These are phyloP conservation scores for Mormyrus proboscirostris DNA, from an alignment of 2,797 vertebrate species.

Conservation along the genomic window DNA sequence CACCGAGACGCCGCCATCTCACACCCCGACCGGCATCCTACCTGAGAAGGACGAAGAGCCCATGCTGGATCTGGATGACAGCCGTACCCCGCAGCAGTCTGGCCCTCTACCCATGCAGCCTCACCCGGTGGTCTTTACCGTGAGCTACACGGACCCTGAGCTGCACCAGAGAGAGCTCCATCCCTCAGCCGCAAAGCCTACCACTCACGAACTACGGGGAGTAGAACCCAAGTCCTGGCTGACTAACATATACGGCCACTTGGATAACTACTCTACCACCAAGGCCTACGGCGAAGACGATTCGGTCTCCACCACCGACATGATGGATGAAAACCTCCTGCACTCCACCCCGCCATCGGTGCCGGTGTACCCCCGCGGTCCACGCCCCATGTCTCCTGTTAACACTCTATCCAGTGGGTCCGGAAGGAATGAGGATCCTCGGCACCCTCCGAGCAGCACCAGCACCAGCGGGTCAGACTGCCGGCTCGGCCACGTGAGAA, in stretches of 20 bases:
- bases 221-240: constrained; percentile 60
- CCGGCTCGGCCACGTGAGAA: constrained; percentile 69
- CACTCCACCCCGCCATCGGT: constrained; percentile 33
- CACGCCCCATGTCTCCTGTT: constrained; percentile 38
- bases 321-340: constrained; percentile 64
- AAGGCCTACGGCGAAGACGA: constrained; percentile 61
- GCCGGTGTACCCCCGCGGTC: constrained; percentile 21
- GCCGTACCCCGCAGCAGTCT: constrained; percentile 28
- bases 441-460: constrained; percentile 17
- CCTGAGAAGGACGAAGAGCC: constrained; percentile 46
- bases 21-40: constrained; percentile 35
- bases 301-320: constrained; percentile 59
- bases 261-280: constrained; percentile 72
- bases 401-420: constrained; percentile 31
- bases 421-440: constrained; percentile 14
- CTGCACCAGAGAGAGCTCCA: constrained; percentile 39
- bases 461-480: constrained; percentile 61
- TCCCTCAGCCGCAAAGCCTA: constrained; percentile 38
- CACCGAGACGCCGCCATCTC: constrained; percentile 34
- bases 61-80: constrained; percentile 52
- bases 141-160: constrained; percentile 72
- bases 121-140: constrained; percentile 62
- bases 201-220: constrained; percentile 51
- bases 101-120: constrained; percentile 44
- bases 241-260: constrained; percentile 75